phyloP scores from a whole-genome alignment of 2,797 vertebrate species.

The Gymnothorax reevesii region DNA sequence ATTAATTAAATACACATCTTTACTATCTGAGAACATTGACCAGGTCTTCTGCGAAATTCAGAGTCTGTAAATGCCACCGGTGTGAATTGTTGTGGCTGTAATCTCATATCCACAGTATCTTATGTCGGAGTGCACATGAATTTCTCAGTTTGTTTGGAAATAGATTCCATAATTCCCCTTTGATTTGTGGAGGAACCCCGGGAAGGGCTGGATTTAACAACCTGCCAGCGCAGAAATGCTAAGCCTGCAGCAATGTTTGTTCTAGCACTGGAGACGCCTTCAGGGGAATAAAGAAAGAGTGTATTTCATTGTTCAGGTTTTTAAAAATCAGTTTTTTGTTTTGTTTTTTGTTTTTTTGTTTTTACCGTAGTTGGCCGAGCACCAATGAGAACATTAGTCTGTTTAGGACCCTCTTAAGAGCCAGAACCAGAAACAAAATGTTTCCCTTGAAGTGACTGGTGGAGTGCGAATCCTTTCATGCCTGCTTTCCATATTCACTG shows the following conservation, averaged over 20 bases:
- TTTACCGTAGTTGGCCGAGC: neutral
- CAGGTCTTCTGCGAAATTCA: neutral
- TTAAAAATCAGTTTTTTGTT: neutral
- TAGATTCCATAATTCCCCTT: slow-evolving; percentile 2
- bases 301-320: neutral
- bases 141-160: neutral
- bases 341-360: neutral
- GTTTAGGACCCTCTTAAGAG: neutral
- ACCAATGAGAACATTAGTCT: neutral
- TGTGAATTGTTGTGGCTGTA: neutral
- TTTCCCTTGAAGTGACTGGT: neutral
- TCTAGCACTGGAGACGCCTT: neutral
- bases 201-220: neutral
- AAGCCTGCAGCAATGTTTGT: slow-evolving; percentile 17
- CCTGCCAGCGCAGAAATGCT: neutral
- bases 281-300: neutral
- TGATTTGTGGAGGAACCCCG: slow-evolving; percentile 3
- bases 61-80: neutral
- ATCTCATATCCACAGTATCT: neutral
- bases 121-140: too few species aligned
- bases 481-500: too few species aligned
- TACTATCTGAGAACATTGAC: neutral
- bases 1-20: too few species aligned
- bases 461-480: too few species aligned
- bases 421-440: neutral